A percentile compares a stretch with the other conserved stretches of the same genome.
These are phyloP conservation scores for Agapetus fuscipes DNA, from an alignment of 2,888 invertebrate genomes.

Conservation along the genomic window DNA sequence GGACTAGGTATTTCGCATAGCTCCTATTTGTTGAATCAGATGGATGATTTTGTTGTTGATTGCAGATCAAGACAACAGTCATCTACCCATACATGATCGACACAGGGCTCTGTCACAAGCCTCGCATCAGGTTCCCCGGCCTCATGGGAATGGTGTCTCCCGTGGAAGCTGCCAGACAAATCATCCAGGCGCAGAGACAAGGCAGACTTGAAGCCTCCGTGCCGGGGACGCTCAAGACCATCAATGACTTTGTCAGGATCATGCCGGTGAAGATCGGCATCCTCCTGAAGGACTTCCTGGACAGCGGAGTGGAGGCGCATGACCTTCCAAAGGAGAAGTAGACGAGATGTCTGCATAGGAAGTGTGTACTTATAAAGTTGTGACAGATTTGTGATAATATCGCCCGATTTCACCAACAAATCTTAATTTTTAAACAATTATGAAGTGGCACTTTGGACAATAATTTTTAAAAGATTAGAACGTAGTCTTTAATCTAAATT, in stretches of 20 bases:
- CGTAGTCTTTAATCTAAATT: no score
- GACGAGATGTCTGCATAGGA: no score
- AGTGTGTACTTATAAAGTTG: no score
- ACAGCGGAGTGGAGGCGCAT: conserved; percentile 53
- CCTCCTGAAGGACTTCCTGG: conserved; percentile 52
- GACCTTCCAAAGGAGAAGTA: conserved; percentile 14
- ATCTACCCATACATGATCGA: conserved; percentile 84
- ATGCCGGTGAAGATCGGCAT: conserved; percentile 45
- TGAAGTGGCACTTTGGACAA: no score
- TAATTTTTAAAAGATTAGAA: no score
- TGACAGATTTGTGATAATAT: no score
- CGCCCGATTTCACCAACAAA: no score
- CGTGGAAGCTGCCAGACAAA: conserved; percentile 52
- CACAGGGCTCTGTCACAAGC: conserved; percentile 74
- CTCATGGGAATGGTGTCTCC: conserved; percentile 55
- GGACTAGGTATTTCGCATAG: no score
- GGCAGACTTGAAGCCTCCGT: conserved; percentile 52
- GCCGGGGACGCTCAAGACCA: conserved; percentile 47
- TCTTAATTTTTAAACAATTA: no score
- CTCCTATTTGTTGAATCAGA: no score
- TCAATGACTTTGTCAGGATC: conserved; percentile 48
- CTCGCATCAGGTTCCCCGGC: conserved; percentile 57
- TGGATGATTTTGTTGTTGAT: conserved; percentile 8
- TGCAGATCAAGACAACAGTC: conserved; percentile 66
- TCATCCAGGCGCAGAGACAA: conserved; percentile 58